These are phyloP conservation scores for Ophraella communa DNA, from an alignment of 2,888 invertebrate genomes.

Conservation along the genomic window DNA sequence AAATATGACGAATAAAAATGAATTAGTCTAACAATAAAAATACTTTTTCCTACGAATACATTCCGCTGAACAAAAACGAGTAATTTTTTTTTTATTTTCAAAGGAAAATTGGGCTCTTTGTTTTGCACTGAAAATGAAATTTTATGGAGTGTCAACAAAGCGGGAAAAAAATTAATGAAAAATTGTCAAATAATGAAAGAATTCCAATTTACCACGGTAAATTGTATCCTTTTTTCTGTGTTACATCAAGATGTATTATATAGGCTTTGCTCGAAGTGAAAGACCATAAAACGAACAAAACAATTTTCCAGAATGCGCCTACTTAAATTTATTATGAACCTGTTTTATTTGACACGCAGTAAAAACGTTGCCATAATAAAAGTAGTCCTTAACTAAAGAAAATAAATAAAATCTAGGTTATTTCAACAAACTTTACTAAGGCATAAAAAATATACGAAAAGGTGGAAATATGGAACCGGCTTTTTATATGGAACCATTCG, in stretches of 20 bases:
- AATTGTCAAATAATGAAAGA: neutral
- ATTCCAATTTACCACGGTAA: neutral
- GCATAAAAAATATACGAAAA: no score
- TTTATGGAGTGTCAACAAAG: neutral
- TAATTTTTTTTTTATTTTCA: no score
- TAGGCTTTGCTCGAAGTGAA: constrained; percentile 5
- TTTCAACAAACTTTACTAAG: neutral
- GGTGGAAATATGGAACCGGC: no score
- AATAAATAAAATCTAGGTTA: neutral
- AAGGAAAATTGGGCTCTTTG: no score
- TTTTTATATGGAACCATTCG: no score
- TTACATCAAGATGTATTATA: neutral
- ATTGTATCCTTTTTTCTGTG: neutral
- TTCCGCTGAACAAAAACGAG: no score
- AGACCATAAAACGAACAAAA: constrained; percentile 11
- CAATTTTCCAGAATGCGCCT: constrained; percentile 13
- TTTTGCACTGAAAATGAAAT: neutral
- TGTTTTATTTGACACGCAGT: constrained; percentile 7
- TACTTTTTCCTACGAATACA: no score
- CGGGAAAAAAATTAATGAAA: neutral
- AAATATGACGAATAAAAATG: no score
- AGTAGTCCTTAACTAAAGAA: neutral
- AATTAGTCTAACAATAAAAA: no score
- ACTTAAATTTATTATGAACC: constrained; percentile 21
- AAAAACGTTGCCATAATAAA: constrained; percentile 2